phyloP scores from a whole-genome alignment of 2,797 vertebrate species.

The Hoplostethus mediterraneus region DNA sequence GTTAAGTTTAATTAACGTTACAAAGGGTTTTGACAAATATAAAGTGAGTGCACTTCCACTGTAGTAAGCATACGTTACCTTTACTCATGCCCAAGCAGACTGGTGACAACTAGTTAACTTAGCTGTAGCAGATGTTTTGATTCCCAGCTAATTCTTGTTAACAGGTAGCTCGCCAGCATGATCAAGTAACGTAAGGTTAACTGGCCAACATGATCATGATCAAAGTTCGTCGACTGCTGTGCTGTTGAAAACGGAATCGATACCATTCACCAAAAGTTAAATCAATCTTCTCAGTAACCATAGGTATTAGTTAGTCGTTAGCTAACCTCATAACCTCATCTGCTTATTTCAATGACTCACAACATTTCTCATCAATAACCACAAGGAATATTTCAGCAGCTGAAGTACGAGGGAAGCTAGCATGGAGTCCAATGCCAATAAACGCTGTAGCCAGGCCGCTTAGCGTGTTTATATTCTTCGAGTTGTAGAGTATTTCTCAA shows the following conservation, averaged over 20 bases:
- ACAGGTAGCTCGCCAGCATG: constrained; percentile 10
- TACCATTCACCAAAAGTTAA: background rate
- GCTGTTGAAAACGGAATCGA: background rate
- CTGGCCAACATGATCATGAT: background rate
- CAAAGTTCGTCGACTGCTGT: constrained; percentile 14
- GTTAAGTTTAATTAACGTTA: background rate
- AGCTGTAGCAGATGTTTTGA: constrained; percentile 66
- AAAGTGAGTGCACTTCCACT: background rate
- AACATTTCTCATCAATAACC: background rate
- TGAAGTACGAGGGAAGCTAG: background rate
- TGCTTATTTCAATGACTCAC: background rate
- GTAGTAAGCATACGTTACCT: rapidly evolving
- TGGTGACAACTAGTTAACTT: background rate
- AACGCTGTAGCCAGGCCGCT: background rate
- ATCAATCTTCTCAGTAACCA: background rate
- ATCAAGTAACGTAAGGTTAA: background rate
- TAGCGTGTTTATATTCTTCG: background rate
- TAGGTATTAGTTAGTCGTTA: background rate
- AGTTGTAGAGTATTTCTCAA: background rate
- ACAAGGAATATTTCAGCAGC: background rate
- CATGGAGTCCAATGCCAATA: background rate
- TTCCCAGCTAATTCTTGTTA: constrained; percentile 64
- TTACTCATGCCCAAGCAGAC: rapidly evolving
- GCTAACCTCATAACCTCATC: constrained; percentile 2
- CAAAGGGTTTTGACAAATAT: background rate